A percentile compares a stretch with the other conserved stretches of the same genome.
Evolutionary conservation across 2,113 vertebrate genomes (phyloP).

Genomic region (Gallinago undulata): DNA sequence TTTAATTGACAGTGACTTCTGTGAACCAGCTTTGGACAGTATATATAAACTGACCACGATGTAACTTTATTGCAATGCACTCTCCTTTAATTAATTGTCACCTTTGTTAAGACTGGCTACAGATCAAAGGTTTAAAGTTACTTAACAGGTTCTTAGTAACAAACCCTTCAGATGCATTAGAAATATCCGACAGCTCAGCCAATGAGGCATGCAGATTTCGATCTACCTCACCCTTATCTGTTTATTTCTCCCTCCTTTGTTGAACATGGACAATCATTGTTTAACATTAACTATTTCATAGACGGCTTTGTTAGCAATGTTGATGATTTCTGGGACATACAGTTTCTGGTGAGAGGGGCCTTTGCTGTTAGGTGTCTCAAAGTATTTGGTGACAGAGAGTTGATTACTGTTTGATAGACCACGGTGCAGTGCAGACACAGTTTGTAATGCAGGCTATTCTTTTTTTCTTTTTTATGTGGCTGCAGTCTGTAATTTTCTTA

Average conservation of each 20-base stretch:
- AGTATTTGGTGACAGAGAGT: neutral
- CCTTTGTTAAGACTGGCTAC: conserved; percentile 75
- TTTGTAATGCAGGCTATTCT: neutral
- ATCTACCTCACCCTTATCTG: conserved; percentile 55
- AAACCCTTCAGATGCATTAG: conserved; percentile 67
- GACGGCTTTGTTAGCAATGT: neutral
- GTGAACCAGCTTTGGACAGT: conserved; percentile 66
- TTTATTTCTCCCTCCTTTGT: conserved; percentile 64
- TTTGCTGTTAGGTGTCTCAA: neutral
- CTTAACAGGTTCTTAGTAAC: conserved; percentile 71
- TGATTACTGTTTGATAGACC: neutral
- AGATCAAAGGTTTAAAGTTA: conserved; percentile 77
- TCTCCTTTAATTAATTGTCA: conserved; percentile 79
- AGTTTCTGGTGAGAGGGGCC: accelerated
- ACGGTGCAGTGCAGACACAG: neutral
- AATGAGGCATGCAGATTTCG: conserved; percentile 62
- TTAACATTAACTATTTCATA: conserved; percentile 40
- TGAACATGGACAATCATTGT: conserved; percentile 26
- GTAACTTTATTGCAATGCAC: conserved; percentile 72
- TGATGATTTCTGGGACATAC: neutral
- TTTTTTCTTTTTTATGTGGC: accelerated
- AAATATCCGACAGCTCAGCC: conserved; percentile 65
- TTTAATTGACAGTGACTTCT: conserved; percentile 78
- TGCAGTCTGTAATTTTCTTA: neutral
- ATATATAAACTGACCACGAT: conserved; percentile 67